Base-by-base conservation (phyloP, 2,113 vertebrate species). In the Camelus dromedarius region DNA sequence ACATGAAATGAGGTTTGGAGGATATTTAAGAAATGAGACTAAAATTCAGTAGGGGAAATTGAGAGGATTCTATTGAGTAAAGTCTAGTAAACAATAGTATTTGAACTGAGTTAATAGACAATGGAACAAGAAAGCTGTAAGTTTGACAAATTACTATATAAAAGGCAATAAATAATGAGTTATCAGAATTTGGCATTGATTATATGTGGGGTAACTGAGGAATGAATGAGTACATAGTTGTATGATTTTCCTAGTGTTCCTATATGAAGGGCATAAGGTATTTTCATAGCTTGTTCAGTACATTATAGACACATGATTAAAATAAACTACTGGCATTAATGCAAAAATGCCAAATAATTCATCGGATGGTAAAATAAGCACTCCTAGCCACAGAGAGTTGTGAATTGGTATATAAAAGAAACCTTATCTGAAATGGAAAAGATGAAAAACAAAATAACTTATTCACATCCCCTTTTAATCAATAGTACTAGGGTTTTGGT, bases 1-100 rank as follows among this genome's bases (percentile, higher is more conserved):
- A 3, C 52, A 62, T 92, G 86, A 93, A 93, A 97, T 82, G 92
- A 97, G 30, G 26, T 82, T 92, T 92, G 72, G 62, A 83, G 76
- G 79, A 60, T 93, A 86, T 85, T 46, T 88, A 46, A 90, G 58
- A 81, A 93, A 91, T 81, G 80, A 97, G 92, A 85, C 35, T 81
- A 90, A 93, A 92, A 88, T 96, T 96, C 87, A 72, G 48, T 32
- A 64, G 56, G 70, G 66, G 92, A 93, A 96, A 70, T 15, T 30
- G 83, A 95, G 30, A 85, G 93, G 50, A 95, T 84, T 87, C 42
- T 88, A 85, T 77, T 28, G 22, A 82, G 15, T 76, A 90, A 92
- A 82, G 11, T 20, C 48, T 66, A 77, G 79, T 52, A 88, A 96
- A 80, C 0, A 19, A 48, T 48, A 69, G 30, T 91, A 50, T 95